Evolutionary conservation across 2,113 vertebrate genomes (phyloP).

Genomic region (Fregata magnificens): DNA sequence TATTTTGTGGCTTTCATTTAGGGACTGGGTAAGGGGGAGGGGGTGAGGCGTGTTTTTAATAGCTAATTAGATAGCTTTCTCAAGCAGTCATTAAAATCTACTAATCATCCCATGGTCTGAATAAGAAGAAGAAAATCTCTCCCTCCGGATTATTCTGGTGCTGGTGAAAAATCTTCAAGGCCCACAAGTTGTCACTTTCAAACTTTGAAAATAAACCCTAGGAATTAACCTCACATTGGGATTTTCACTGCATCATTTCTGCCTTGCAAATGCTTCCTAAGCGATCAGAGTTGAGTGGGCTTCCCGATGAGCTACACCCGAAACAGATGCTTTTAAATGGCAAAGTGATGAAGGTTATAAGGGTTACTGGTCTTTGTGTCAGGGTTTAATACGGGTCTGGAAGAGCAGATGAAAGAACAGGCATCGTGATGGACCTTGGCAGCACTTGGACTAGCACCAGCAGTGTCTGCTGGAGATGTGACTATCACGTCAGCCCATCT

Average conservation of each 20-base stretch:
- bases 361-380: neutral
- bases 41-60: neutral
- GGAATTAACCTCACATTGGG: neutral
- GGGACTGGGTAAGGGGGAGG: neutral
- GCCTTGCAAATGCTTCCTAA: neutral
- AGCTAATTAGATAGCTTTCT: slow-evolving; percentile 64
- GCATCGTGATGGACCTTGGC: neutral
- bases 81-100: slow-evolving; percentile 59
- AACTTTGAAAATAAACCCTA: neutral
- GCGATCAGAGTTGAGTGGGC: neutral
- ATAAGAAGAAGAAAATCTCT: slow-evolving; percentile 34
- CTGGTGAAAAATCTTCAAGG: slow-evolving; percentile 33
- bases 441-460: neutral
- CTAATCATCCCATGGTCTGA: slow-evolving; percentile 61
- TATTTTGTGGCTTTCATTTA: slow-evolving; percentile 13
- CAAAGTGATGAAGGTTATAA: neutral
- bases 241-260: neutral
- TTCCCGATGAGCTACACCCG: neutral
- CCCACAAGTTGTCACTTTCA: slow-evolving; percentile 16
- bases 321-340: neutral
- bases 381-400: rapidly evolving
- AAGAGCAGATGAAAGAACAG: neutral
- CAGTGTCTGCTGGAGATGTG: neutral
- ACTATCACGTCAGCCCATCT: neutral
- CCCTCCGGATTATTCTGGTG: neutral